Base-by-base conservation (phyloP, 2,113 vertebrate genomes). In the Agapornis roseicollis region DNA sequence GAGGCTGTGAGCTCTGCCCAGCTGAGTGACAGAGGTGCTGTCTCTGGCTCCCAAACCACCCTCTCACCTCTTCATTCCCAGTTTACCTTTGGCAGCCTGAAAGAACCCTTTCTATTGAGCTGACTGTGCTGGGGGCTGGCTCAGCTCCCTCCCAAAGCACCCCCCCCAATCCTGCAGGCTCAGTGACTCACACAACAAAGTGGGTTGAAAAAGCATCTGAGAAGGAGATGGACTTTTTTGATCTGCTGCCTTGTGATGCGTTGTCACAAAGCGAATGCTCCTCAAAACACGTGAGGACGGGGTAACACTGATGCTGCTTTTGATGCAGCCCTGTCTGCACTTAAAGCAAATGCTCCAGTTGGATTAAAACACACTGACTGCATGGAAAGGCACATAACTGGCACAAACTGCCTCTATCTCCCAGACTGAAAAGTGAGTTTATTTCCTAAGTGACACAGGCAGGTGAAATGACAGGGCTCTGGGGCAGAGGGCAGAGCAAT, bases 371-470 rank as follows among this genome's bases (percentile, higher is more conserved):
- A 35, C 17, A 27, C 31, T 24, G n/a, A 33, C 7, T 1, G 39
- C 2, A 18, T 0, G 17, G 41, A 29, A 78, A 61, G 27, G 31
- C 33, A 44, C 6, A 0, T 7, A 7, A 31, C 10, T 2, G n/a
- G 49, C 16, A 17, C 27, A 20, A 8, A 23, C 31, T 1, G 23
- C 55, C 18, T 77, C 49, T 13, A 3, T 6, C 8, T 25, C 44
- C 17, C 0, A 0, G 11, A 24, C 1, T 2, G 2, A 61, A 27
- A 31, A 27, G 25, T 3, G 31, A 47, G 13, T n/a, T 15, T 2
- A 31, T 44, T 58, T 15, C 22, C 37, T 1, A 2, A 19, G 28
- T 17, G 27, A 3, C 49, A 2, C 37, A 46, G 52, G 4, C 66
- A 44, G 72, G 55, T 5, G 35, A 70, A 4, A 1, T 3, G 24